Evolutionary conservation across 2,888 invertebrate genomes (phyloP), one percentile per base, ranked within the genome.

Genomic region (Lobophora halterata): DNA sequence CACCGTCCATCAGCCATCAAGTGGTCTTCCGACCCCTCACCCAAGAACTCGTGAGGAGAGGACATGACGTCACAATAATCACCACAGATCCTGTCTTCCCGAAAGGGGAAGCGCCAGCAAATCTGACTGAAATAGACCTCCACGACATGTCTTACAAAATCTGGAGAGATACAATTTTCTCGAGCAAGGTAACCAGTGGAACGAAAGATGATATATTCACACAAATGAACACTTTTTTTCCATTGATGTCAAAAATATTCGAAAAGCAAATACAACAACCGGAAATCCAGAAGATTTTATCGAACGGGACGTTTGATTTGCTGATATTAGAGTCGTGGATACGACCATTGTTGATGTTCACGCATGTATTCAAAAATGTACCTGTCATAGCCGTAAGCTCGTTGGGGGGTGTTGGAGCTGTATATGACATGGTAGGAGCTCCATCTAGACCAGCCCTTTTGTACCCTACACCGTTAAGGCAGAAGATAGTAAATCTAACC

Each of bases 321-420:
- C 55, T 83, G 1, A 47, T 88, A n/a, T 46, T 67, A 1, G 88
- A 88, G 47, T 52, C 61, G 18, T 41, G 73, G 0, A 55, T 57
- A 2, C 71, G 75, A 0, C 11, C 66, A 0, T 46, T 64, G 14
- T 61, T 63, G 21, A 65, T 65, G 1, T 65, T 88, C 3, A 67
- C 71, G 1, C 56, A 79, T 29, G 60, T 71, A 16, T 83, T 82
- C 33, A 63, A 75, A 7, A 67, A 67, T n/a, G 27, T 20, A 3
- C 79, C 85, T 1, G 50, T 76, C 0, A 75, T 88, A 37, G 76
- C 67, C n/a, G 58, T 80, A 1, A 60, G 63, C 6, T 71, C 75
- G 0, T 55, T 74, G 25, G 75, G 72, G 19, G 66, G 65, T 1
- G 33, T 59, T 3, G 44, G 55, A 6, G 49, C 52, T 1, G 55